Evolutionary conservation across 2,113 vertebrate species (phyloP), one percentile per base, ranked within the genome.

Genomic region (Rhadina sibilatrix): DNA sequence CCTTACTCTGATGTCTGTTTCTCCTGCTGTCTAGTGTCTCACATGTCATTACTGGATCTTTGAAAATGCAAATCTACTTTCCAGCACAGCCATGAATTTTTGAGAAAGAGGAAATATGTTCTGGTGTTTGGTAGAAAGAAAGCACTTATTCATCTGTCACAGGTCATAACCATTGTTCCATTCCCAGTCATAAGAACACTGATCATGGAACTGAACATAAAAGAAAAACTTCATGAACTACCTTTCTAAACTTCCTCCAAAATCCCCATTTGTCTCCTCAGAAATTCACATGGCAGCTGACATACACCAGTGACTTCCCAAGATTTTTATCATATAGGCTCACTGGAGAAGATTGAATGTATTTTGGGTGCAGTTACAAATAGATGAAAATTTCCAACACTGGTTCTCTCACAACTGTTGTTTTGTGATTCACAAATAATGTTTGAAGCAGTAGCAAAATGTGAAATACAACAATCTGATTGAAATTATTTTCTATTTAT

Each of bases 161-260:
- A 96, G 77, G 37, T 92, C 90, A 88, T 87, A 96, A 88, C 49
- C 49, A 88, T 76, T 94, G 70, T 86, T 93, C 30, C 37, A 72
- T 72, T 91, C 28, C 49, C 6, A 24, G 57, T 76, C 46, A 42
- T 33, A 89, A 61, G 61, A 79, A 79, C 19, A 91, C 1, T n/a
- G 37, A 91, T 52, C 2, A 5, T 76, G 25, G 40, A 93, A 93
- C 25, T 56, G 74, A 91, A 69, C 57, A 72, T 72, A 69, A 68
- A 93, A 87, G 40, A 66, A 75, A 79, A 96, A 60, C 28, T 66
- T 77, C 28, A 79, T 64, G 72, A 84, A 80, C 38, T 83, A 61
- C n/a, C 19, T 83, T 87, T 80, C 31, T 85, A 65, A 91, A 90
- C n/a, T 27, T 85, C 40, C 63, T 92, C 53, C 54, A 72, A 85